Percentiles rank a stretch among this genome's conserved stretches.
Evolutionary conservation across 2,113 vertebrate species (phyloP).

Genomic region (Pristiophorus japonicus): DNA sequence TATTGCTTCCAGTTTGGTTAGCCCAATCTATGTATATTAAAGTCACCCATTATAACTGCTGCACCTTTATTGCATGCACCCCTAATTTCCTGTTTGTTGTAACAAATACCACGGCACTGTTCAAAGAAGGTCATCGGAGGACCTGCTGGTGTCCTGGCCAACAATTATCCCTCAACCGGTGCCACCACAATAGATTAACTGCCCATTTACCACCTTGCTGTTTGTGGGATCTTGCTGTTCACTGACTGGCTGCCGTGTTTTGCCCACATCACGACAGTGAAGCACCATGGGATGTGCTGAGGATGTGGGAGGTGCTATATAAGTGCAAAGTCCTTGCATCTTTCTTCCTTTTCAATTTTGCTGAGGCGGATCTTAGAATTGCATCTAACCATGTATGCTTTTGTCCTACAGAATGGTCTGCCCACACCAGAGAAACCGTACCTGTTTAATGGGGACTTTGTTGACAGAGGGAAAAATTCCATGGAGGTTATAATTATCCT

Average conservation of each 20-base stretch:
- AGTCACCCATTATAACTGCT: too few relatives aligned
- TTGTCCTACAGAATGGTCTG: conserved; percentile 76
- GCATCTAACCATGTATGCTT: not conserved
- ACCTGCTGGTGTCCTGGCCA: not conserved
- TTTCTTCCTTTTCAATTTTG: not conserved
- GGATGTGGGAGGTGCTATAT: not conserved
- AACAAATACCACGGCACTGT: not conserved
- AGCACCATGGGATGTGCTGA: not conserved
- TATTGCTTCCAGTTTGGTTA: too few relatives aligned
- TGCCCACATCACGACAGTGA: not conserved
- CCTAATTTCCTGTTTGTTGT: too few relatives aligned
- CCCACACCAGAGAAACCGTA: conserved; percentile 80
- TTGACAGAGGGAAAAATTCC: conserved; percentile 87
- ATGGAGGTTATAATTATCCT: conserved; percentile 81
- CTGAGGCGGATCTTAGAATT: not conserved
- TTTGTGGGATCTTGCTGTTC: not conserved
- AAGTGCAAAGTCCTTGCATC: not conserved
- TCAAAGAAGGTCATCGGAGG: not conserved
- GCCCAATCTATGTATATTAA: too few relatives aligned
- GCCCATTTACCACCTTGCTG: not conserved
- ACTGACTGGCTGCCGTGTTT: not conserved
- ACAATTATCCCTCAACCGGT: not conserved
- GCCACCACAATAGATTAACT: not conserved
- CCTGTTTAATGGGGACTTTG: conserved; percentile 94
- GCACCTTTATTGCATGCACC: too few relatives aligned